Evolutionary conservation across 2,797 vertebrate species (phyloP).

Genomic region (Sebastes vulpes): DNA sequence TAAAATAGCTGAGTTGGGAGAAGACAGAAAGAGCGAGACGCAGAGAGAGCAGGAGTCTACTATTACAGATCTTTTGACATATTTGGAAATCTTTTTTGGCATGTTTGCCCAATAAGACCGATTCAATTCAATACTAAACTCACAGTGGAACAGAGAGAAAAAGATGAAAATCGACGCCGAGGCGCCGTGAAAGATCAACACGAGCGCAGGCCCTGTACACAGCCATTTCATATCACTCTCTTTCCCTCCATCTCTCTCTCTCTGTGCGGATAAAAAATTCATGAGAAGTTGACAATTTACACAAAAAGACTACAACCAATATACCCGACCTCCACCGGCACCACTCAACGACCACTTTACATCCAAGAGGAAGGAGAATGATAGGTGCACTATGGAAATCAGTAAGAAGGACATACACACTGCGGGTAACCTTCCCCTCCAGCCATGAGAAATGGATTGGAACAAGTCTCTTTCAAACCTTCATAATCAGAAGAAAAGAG

Average conservation of each 20-base stretch:
- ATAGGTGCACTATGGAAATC: conserved; percentile 21
- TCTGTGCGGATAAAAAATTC: conserved; percentile 36
- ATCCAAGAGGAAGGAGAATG: conserved; percentile 4
- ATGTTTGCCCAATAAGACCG: conserved; percentile 22
- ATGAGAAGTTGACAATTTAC: conserved; percentile 44
- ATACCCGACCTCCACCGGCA: conserved; percentile 18
- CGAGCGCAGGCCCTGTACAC: conserved; percentile 9
- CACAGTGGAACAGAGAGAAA: conserved; percentile 13
- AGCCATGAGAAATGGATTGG: conserved; percentile 3
- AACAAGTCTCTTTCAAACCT: conserved; percentile 25
- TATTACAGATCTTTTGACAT: conserved; percentile 6
- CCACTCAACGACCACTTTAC: conserved; percentile 31
- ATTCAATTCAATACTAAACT: conserved; percentile 24
- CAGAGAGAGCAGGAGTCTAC: not conserved
- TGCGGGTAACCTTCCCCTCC: conserved; percentile 25
- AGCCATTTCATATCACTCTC: conserved; percentile 30
- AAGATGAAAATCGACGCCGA: conserved; percentile 31
- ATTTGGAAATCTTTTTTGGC: conserved; percentile 4
- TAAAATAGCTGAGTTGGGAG: not conserved
- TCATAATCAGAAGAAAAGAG: conserved; percentile 24
- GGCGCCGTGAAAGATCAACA: conserved; percentile 20
- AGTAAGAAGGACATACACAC: not conserved
- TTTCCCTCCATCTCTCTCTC: conserved; percentile 4
- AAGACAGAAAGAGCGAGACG: not conserved
- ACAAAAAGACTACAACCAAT: conserved; percentile 38